A percentile compares a stretch with the other conserved stretches of the same genome.
These are phyloP conservation scores for Aeoliscus strigatus DNA, from an alignment of 2,797 vertebrate species.

Conservation along the genomic window DNA sequence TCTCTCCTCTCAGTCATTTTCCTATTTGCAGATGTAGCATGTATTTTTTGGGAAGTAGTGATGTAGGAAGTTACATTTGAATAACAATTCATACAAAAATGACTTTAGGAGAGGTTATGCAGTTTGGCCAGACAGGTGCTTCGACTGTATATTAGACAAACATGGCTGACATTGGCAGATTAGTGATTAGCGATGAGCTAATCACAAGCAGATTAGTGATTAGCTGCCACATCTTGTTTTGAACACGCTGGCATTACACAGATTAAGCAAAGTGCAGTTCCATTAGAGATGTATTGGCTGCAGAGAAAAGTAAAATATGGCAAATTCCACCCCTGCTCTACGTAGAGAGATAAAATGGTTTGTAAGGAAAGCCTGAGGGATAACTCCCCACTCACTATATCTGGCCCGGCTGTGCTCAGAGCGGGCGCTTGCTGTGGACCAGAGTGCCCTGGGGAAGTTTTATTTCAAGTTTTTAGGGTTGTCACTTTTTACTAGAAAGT, in stretches of 20 bases:
- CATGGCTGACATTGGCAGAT: slow-evolving; percentile 21
- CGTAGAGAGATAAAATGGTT: slow-evolving; percentile 23
- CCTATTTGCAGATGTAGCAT: slow-evolving; percentile 47
- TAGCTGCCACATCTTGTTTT: slow-evolving; percentile 27
- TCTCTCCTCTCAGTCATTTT: slow-evolving; percentile 27
- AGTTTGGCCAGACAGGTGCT: slow-evolving; percentile 30
- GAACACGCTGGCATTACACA: slow-evolving; percentile 20
- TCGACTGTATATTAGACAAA: slow-evolving; percentile 29
- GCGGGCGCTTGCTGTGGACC: slow-evolving; percentile 47
- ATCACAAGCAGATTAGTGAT: slow-evolving; percentile 26
- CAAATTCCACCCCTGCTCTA: slow-evolving; percentile 13
- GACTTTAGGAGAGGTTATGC: slow-evolving; percentile 25
- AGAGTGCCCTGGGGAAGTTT: slow-evolving; percentile 56
- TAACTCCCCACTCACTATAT: slow-evolving; percentile 13
- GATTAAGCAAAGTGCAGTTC: slow-evolving; percentile 7
- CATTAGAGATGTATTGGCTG: slow-evolving; percentile 15
- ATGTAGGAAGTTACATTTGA: slow-evolving; percentile 48
- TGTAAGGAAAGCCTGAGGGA: slow-evolving; percentile 9
- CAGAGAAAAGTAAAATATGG: slow-evolving; percentile 22
- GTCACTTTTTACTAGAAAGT: neutral
- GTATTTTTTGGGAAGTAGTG: slow-evolving; percentile 32
- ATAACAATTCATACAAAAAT: slow-evolving; percentile 32
- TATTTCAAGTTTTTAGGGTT: slow-evolving; percentile 11
- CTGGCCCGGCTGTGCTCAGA: slow-evolving; percentile 24
- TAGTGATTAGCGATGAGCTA: slow-evolving; percentile 22